phyloP scores from a whole-genome alignment of 2,113 vertebrate genomes.

The Martes martes region DNA sequence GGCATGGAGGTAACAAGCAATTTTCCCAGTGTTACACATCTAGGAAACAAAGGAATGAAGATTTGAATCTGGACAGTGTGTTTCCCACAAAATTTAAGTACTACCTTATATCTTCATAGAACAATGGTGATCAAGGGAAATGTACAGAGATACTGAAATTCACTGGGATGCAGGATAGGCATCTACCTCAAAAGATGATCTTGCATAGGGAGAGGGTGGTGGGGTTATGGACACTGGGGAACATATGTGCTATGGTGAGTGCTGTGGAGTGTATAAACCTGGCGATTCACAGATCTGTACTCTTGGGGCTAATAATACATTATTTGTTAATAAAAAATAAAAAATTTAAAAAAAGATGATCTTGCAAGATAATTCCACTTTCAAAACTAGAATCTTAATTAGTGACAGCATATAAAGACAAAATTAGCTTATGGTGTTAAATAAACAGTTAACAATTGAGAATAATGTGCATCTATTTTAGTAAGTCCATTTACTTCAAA shows the following conservation, averaged over 20 bases:
- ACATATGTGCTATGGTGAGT: too few species aligned
- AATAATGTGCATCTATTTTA: not conserved
- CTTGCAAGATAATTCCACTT: not conserved
- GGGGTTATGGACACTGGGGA: too few species aligned
- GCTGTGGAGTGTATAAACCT: too few species aligned
- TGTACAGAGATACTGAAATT: not conserved
- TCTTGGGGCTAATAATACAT: too few species aligned
- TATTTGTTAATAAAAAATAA: too few species aligned
- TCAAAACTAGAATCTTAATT: not conserved
- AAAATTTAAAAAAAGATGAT: not conserved
- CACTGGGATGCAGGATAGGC: not conserved
- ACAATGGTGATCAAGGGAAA: not conserved
- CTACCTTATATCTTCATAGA: not conserved
- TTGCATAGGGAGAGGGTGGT: too few species aligned
- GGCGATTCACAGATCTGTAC: too few species aligned
- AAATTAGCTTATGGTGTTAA: slow-evolving; percentile 9
- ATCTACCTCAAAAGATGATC: not conserved
- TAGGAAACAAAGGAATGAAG: not conserved
- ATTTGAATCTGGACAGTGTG: not conserved
- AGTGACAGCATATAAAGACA: not conserved
- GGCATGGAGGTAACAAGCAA: not conserved
- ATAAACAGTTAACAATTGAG: not conserved
- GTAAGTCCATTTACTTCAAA: slow-evolving; percentile 5
- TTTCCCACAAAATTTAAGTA: not conserved
- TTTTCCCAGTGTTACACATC: not conserved